These are phyloP conservation scores for Thymelicus sylvestris DNA, from an alignment of 2,888 invertebrate genomes.

Conservation along the genomic window DNA sequence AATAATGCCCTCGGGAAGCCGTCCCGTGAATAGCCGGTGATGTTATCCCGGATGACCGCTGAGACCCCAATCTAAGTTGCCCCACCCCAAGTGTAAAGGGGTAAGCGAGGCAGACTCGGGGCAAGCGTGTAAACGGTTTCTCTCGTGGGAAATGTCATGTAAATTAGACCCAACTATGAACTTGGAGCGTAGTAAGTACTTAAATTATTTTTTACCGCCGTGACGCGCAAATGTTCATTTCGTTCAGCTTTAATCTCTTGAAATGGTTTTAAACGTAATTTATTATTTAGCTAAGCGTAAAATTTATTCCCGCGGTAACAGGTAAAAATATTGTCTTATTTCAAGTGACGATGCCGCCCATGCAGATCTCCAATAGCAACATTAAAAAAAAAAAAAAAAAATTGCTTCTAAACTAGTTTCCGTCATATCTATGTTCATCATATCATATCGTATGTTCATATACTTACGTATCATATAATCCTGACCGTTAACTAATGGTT, in stretches of 20 bases:
- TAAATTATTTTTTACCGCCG: constrained; percentile 15
- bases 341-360: too few relatives aligned
- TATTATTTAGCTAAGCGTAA: too few relatives aligned
- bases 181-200: not conserved
- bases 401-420: too few relatives aligned
- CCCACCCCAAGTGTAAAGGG: constrained; percentile 44
- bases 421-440: too few relatives aligned
- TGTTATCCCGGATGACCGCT: constrained; percentile 63
- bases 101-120: constrained; percentile 13
- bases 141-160: constrained; percentile 40
- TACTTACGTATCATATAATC: too few relatives aligned
- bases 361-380: too few relatives aligned
- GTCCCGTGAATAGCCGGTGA: constrained; percentile 54
- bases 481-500: too few relatives aligned
- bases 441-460: too few relatives aligned
- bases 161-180: constrained; percentile 15
- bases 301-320: too few relatives aligned
- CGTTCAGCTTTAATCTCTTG: too few relatives aligned
- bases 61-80: constrained; percentile 55
- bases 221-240: not conserved
- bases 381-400: too few relatives aligned
- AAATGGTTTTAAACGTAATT: not conserved
- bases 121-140: constrained; percentile 32
- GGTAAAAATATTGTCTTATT: too few relatives aligned
- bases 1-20: constrained; percentile 57